Evolutionary conservation across 2,888 invertebrate genomes (phyloP).

Genomic region (Drosophila leonis): DNA sequence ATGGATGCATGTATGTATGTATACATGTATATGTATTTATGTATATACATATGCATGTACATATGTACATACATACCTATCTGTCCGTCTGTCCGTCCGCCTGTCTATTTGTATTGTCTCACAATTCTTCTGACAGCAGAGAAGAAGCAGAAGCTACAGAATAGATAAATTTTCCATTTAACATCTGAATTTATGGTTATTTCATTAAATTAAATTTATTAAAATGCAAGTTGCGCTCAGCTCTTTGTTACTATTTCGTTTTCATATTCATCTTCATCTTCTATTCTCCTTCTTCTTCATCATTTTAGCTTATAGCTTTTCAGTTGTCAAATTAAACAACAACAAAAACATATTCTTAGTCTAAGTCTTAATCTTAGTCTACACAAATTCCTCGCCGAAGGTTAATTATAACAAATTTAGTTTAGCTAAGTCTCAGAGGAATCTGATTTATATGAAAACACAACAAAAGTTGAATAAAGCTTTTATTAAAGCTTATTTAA

Average conservation of each 20-base stretch:
- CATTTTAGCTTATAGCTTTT: slow-evolving; percentile 3
- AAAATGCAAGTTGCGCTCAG: slow-evolving; percentile 62
- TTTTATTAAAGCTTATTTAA: neutral
- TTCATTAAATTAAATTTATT: slow-evolving; percentile 65
- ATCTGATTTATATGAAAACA: slow-evolving; percentile 1
- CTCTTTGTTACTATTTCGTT: slow-evolving; percentile 39
- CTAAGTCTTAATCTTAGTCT: neutral
- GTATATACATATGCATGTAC: neutral
- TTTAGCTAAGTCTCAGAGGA: neutral
- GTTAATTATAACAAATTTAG: slow-evolving; percentile 16
- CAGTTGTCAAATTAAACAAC: slow-evolving; percentile 1
- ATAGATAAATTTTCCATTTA: slow-evolving; percentile 64
- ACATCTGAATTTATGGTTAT: slow-evolving; percentile 60
- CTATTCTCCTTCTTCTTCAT: neutral
- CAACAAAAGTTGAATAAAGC: neutral
- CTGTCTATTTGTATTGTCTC: slow-evolving; percentile 25
- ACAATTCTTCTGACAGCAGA: slow-evolving; percentile 51
- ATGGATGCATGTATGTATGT: neutral
- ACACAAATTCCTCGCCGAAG: slow-evolving; percentile 20
- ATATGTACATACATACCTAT: neutral
- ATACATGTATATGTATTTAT: neutral
- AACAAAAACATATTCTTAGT: slow-evolving; percentile 17
- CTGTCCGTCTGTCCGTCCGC: neutral
- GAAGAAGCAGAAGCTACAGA: slow-evolving; percentile 14
- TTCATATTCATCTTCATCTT: slow-evolving; percentile 1